Base-by-base conservation (phyloP, 2,113 vertebrate genomes). In the Nothocercus nigrocapillus region DNA sequence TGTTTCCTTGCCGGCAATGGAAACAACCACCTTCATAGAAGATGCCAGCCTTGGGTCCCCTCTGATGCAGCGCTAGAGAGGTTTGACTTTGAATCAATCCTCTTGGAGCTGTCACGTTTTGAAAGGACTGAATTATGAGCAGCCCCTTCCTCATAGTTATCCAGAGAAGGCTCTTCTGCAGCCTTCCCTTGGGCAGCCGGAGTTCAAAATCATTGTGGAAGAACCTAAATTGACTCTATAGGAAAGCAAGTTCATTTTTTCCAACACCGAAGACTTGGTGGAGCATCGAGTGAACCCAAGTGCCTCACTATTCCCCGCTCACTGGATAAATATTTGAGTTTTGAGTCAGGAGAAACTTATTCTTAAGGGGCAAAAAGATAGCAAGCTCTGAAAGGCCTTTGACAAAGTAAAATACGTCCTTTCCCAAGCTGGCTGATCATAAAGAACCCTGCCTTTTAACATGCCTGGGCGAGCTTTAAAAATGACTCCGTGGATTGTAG, bases 401-500 rank as follows among this genome's bases (percentile, higher is more conserved):
- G 90, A 85, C 40, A 91, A 74, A 74, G 45, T 73, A 40, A 97
- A 91, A 93, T 96, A 49, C 22, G 85, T 74, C 76, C 53, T 84
- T 85, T 78, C 38, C 73, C 47, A 91, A 77, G 42, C 82, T 90
- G 14, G 61, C 62, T 85, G 91, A 85, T 93, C 49, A 80, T 87
- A 88, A 95, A 92, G 90, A 85, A 85, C 81, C 61, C 54, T 1
- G 36, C 77, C 82, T 86, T 93, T 95, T 89, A 95, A 90, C 89
- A 89, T 92, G 69, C 64, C 92, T 81, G 82, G 62, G 89, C 30
- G 9, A 89, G 79, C 91, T 94, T 96, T 96, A 92, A 95, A 97
- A 96, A 97, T 93, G 70, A 94, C 78, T 97, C 93, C 66, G 73
- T 90, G 88, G 84, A 85, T 85, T 96, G 81, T 77, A 91, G 96